These are phyloP conservation scores for Petrolisthes manimaculis DNA, from an alignment of 2,888 invertebrate species.

Conservation along the genomic window DNA sequence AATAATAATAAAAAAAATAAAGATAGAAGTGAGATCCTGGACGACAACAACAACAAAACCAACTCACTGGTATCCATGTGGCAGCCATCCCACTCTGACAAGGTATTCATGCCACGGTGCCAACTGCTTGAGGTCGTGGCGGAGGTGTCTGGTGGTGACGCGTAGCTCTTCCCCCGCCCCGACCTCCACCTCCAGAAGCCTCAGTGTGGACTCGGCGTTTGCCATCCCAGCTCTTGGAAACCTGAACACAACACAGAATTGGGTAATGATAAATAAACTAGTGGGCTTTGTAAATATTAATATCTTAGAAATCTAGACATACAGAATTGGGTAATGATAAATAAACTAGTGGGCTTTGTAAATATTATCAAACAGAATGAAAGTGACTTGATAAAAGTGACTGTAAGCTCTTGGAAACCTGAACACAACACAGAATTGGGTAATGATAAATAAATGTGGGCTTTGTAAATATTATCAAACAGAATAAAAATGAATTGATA, in stretches of 20 bases:
- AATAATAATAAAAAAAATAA: too few relatives aligned
- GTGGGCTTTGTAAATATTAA: not conserved
- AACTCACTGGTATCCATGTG: slow-evolving; percentile 87
- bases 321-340: not conserved
- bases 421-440: slow-evolving; percentile 66
- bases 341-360: not conserved
- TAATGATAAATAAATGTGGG: not conserved
- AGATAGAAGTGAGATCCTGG: too few relatives aligned
- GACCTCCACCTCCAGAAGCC: slow-evolving; percentile 78
- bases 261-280: not conserved
- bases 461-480: not conserved
- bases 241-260: slow-evolving; percentile 70
- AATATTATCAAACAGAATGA: too few relatives aligned
- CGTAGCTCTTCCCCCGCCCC: slow-evolving; percentile 79
- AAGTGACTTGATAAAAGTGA: too few relatives aligned
- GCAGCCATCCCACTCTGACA: slow-evolving; percentile 94
- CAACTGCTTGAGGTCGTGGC: slow-evolving; percentile 81
- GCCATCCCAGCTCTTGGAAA: slow-evolving; percentile 90
- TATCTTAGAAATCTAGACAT: not conserved
- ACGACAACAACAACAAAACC: slow-evolving; percentile 8
- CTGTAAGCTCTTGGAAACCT: slow-evolving; percentile 88
- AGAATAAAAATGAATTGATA: too few relatives aligned
- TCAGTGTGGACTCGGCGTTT: slow-evolving; percentile 90
- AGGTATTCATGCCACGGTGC: slow-evolving; percentile 97
- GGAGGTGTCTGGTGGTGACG: slow-evolving; percentile 73